phyloP scores from a whole-genome alignment of 2,888 invertebrate genomes.

The Leucophora obtusa region DNA sequence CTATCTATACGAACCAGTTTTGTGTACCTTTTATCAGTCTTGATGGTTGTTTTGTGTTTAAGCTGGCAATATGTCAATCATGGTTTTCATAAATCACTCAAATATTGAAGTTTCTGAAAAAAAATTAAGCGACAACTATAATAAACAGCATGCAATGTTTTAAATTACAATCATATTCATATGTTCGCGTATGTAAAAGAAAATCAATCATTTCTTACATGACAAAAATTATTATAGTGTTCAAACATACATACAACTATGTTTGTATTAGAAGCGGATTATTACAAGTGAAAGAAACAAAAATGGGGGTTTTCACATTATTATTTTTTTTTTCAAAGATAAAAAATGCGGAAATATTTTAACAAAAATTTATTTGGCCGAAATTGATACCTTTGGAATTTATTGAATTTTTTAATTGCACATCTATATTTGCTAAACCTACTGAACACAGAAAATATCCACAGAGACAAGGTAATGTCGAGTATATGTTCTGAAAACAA shows the following conservation, averaged over 20 bases:
- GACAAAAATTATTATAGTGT: conserved; percentile 32
- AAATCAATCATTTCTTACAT: conserved; percentile 49
- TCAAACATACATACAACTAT: neutral
- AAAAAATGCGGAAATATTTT: too few species aligned
- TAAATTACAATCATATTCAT: conserved; percentile 48
- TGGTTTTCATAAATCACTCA: conserved; percentile 60
- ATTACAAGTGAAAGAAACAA: neutral
- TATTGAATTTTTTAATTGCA: too few species aligned
- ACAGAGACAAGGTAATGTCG: too few species aligned
- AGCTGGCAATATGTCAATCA: conserved; percentile 59
- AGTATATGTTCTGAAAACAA: too few species aligned
- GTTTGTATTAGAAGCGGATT: neutral
- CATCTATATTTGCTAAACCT: too few species aligned
- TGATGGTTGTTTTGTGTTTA: conserved; percentile 11
- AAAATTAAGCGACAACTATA: conserved; percentile 32
- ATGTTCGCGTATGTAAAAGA: conserved; percentile 10
- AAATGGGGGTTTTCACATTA: neutral
- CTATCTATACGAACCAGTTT: conserved; percentile 5
- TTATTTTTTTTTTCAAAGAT: too few species aligned
- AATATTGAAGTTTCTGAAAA: conserved; percentile 40
- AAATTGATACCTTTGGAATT: too few species aligned
- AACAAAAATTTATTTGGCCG: too few species aligned
- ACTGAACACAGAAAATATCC: too few species aligned
- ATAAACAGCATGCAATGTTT: conserved; percentile 57
- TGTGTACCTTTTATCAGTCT: conserved; percentile 19